Percentiles rank a stretch among this genome's conserved stretches.
phyloP scores from a whole-genome alignment of 2,113 vertebrate species.

The Anolis sagrei region DNA sequence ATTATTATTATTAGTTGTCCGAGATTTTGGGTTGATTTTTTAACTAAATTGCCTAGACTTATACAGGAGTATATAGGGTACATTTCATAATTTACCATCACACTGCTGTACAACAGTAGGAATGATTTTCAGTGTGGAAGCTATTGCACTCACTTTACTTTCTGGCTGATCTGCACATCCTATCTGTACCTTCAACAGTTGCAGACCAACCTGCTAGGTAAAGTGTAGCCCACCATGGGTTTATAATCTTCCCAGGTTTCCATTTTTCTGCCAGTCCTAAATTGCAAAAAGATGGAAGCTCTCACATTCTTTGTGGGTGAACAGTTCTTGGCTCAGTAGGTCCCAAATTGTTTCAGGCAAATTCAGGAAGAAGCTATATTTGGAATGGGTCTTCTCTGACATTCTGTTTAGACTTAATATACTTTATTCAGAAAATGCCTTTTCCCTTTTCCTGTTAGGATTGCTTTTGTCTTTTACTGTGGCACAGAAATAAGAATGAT shows the following conservation, averaged over 20 bases:
- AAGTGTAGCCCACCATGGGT: neutral
- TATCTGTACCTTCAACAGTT: neutral
- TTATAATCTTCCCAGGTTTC: neutral
- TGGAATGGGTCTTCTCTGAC: neutral
- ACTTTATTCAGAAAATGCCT: neutral
- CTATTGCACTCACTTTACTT: neutral
- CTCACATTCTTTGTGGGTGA: neutral
- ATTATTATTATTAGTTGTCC: too few relatives aligned
- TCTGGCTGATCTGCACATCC: neutral
- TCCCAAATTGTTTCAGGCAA: neutral
- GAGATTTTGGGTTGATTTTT: too few relatives aligned
- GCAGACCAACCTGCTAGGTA: neutral
- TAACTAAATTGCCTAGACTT: too few relatives aligned
- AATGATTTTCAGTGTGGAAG: neutral
- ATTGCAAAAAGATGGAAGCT: neutral
- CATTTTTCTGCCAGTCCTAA: neutral
- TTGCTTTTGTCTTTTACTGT: neutral
- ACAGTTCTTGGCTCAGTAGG: neutral
- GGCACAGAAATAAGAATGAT: conserved; percentile 13
- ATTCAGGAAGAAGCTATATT: neutral
- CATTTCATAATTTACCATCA: too few relatives aligned
- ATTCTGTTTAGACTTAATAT: neutral
- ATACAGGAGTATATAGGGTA: too few relatives aligned
- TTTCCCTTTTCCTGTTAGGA: neutral
- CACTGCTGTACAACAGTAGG: too few relatives aligned